phyloP scores from a whole-genome alignment of 2,113 vertebrate genomes.

The Mugil cephalus region DNA sequence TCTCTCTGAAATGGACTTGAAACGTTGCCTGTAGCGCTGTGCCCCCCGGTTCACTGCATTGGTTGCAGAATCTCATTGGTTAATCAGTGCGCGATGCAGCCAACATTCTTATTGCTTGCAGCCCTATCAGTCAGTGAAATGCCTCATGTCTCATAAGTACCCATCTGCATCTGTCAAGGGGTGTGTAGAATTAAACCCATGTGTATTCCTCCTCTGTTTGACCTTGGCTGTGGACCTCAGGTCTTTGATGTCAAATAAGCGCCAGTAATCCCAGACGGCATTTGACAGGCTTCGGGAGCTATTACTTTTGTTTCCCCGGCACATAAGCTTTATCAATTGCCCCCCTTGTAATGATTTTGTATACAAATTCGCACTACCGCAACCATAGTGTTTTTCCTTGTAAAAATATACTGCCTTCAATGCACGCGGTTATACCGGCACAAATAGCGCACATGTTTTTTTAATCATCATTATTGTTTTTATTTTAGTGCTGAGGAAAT shows the following conservation, averaged over 20 bases:
- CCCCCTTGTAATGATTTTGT: slow-evolving; percentile 81
- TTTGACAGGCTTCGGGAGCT: slow-evolving; percentile 80
- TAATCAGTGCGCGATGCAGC: slow-evolving; percentile 68
- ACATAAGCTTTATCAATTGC: slow-evolving; percentile 81
- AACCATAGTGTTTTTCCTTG: slow-evolving; percentile 68
- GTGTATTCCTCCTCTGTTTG: slow-evolving; percentile 75
- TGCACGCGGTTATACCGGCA: slow-evolving; percentile 64
- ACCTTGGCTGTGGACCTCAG: slow-evolving; percentile 82
- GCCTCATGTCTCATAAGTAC: slow-evolving; percentile 79
- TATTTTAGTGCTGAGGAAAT: slow-evolving; percentile 88
- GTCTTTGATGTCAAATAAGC: slow-evolving; percentile 79
- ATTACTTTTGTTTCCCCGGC: slow-evolving; percentile 80
- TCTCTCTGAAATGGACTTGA: slow-evolving; percentile 55
- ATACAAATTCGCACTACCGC: slow-evolving; percentile 74
- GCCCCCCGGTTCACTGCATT: slow-evolving; percentile 45
- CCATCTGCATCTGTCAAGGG: slow-evolving; percentile 80
- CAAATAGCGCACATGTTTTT: slow-evolving; percentile 84
- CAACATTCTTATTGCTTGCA: slow-evolving; percentile 70
- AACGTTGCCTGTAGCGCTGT: slow-evolving; percentile 57
- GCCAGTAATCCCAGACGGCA: slow-evolving; percentile 73
- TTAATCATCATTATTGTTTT: slow-evolving; percentile 88
- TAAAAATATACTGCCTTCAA: slow-evolving; percentile 80
- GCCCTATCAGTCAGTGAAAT: slow-evolving; percentile 77
- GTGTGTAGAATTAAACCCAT: slow-evolving; percentile 79
- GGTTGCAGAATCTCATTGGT: slow-evolving; percentile 69